Evolutionary conservation across 1,140 invertebrate species (phyloP).

Genomic region (Ctenoplectra terminalis): DNA sequence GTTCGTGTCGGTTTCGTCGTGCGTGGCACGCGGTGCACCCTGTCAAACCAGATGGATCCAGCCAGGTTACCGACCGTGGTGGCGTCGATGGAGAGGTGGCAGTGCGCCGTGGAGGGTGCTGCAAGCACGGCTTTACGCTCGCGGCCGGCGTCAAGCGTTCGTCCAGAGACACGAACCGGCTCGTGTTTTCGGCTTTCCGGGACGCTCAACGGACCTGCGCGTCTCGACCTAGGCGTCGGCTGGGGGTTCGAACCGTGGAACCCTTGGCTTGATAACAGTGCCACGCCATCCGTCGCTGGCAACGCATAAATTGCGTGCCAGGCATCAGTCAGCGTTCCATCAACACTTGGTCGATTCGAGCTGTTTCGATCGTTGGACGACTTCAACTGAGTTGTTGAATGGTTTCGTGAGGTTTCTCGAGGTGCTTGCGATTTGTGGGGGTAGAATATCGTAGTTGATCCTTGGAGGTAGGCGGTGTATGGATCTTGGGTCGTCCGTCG

Average conservation of each 20-base stretch:
- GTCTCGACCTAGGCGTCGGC: constrained; percentile 73
- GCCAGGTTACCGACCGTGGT: constrained; percentile 46
- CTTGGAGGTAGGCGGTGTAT: too few species aligned
- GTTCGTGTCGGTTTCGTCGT: constrained; percentile 30
- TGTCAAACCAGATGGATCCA: constrained; percentile 16
- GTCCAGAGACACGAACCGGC: constrained; percentile 58
- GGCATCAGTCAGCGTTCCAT: not conserved
- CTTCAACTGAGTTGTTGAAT: too few species aligned
- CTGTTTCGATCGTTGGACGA: not conserved
- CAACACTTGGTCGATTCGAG: not conserved
- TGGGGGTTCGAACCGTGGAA: constrained; percentile 54
- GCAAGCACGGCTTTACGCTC: constrained; percentile 55
- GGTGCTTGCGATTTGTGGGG: too few species aligned
- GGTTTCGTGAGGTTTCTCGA: too few species aligned
- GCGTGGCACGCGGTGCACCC: constrained; percentile 25
- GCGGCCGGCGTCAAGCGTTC: constrained; percentile 61
- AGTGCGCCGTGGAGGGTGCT: not conserved
- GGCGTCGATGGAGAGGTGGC: constrained; percentile 11
- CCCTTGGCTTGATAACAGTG: constrained; percentile 66
- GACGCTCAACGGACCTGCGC: constrained; percentile 68
- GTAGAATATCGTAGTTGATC: too few species aligned
- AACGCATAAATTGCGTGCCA: constrained; percentile 61
- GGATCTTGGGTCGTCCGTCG: too few species aligned
- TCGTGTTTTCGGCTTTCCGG: constrained; percentile 58
- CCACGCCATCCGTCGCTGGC: constrained; percentile 71